Conservation (phyloP, 2,888 invertebrate species). For the Caradrina clavipalpis region DNA sequence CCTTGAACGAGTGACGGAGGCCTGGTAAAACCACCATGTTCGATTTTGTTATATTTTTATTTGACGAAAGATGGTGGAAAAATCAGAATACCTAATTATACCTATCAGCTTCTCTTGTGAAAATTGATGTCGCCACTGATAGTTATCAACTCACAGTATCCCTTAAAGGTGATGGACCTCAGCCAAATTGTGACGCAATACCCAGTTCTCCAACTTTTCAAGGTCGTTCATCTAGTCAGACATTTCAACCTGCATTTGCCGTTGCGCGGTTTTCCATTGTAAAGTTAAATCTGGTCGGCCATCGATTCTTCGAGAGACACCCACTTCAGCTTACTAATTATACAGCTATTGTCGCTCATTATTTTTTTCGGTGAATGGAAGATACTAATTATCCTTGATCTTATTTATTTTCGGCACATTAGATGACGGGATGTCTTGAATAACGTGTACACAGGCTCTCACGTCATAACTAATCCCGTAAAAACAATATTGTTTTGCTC, state of each 20-base stretch:
- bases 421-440: neutral
- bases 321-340: constrained; percentile 23
- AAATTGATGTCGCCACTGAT: no score
- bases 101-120: no score
- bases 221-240: neutral
- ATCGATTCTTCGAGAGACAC: neutral
- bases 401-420: neutral
- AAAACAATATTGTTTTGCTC: neutral
- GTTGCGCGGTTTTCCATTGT: no score
- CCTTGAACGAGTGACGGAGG: no score
- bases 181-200: neutral
- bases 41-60: no score
- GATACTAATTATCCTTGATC: neutral
- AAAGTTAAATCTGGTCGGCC: no score
- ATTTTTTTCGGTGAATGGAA: no score
- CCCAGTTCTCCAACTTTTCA: neutral
- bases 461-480: neutral
- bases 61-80: no score
- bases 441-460: neutral
- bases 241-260: no score
- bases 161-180: neutral
- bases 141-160: no score
- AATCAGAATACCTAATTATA: no score
- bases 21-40: no score
- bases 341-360: constrained; percentile 13